Evolutionary conservation across 2,113 vertebrate species (phyloP), one percentile per base, ranked within the genome.

Genomic region (Monarcha castaneiventris): DNA sequence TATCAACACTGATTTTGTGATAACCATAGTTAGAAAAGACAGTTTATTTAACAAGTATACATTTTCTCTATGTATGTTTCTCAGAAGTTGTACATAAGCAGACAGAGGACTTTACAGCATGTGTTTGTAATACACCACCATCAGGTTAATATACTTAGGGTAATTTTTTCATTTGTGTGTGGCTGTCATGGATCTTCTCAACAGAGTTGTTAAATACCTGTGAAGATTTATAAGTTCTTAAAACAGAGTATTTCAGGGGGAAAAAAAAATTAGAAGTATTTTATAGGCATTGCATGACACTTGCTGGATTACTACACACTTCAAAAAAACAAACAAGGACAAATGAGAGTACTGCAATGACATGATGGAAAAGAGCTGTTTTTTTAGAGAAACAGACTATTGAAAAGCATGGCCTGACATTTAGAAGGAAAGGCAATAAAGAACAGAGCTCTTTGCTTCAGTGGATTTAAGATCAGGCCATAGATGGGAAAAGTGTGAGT

Each of bases 21-120:
- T 32, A 89, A 58, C 25, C 20, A 29, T 77, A 68, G 54, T 48
- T 93, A 78, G 95, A 94, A 96, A 96, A 91, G n/a, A 71, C 26
- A 87, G 22, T 96, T 93, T 58, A 86, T 95, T 93, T 62, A 90
- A 73, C 61, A 82, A 14, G 35, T 80, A 35, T 29, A 84, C 18
- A 30, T 77, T 78, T 78, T 85, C 44, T 87, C 13, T 56, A 64
- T 33, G 21, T 51, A 48, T 62, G 22, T 64, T 94, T 21, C 89
- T 86, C 20, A 51, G 21, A 93, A 49, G 64, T 33, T 82, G 32
- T 91, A 78, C 25, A 16, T 41, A 37, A 90, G 72, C 54, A 72
- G 69, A 33, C 25, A 66, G 63, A 64, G 33, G 27, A 41, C 41
- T 80, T 94, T n/a, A 96, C 54, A 93, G 20, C 27, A 82, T 16